Conservation (phyloP, 2,888 invertebrate species). For the Drepanosiphum platanoidis region DNA sequence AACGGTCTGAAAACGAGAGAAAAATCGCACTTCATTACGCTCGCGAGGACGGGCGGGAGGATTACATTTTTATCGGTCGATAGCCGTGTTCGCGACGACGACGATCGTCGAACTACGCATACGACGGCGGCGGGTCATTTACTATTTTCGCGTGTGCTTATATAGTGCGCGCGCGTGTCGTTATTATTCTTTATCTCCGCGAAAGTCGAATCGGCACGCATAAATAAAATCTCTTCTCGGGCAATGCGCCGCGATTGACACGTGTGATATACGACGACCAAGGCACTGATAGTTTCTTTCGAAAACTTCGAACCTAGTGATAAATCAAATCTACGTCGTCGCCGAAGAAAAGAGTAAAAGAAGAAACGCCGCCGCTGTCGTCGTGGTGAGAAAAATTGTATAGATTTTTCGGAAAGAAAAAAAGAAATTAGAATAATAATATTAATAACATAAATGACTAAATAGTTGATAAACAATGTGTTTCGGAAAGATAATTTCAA, state of each 20-base stretch:
- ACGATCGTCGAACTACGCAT: neutral
- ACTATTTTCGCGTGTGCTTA: neutral
- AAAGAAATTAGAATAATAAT: neutral
- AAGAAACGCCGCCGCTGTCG: no score
- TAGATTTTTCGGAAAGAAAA: neutral
- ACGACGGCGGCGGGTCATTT: neutral
- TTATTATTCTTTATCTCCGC: neutral
- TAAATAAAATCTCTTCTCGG: conserved; percentile 25
- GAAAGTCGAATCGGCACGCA: neutral
- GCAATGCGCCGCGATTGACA: neutral
- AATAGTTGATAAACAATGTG: neutral
- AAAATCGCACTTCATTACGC: no score
- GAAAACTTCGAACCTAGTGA: neutral
- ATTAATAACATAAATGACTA: neutral
- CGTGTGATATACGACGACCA: neutral
- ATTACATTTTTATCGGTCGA: neutral
- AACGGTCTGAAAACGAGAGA: no score
- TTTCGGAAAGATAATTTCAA: conserved; percentile 15
- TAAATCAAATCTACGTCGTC: neutral
- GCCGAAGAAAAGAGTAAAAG: neutral
- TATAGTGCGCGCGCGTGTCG: neutral
- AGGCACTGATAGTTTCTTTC: neutral
- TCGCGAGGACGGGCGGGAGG: no score
- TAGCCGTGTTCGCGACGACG: no score
- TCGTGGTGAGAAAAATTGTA: no score